phyloP scores from a whole-genome alignment of 2,797 vertebrate genomes.

The Ctenosaura bakeri region DNA sequence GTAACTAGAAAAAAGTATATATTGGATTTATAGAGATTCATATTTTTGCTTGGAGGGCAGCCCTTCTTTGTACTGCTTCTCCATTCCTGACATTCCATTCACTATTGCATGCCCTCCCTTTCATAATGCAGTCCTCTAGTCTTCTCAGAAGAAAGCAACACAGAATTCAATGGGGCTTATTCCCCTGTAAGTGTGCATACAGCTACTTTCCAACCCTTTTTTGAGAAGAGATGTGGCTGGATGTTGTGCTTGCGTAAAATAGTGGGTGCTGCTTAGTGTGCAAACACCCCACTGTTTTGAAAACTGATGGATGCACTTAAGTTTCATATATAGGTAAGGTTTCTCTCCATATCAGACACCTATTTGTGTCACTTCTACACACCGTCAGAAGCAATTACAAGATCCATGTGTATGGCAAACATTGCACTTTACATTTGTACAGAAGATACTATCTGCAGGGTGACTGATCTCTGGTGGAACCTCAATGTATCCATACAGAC shows the following conservation, averaged over 20 bases:
- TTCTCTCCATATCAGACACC: neutral
- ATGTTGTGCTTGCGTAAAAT: neutral
- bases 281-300: neutral
- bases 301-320: neutral
- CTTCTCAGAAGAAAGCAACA: neutral
- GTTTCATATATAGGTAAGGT: neutral
- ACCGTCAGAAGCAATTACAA: neutral
- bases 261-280: neutral
- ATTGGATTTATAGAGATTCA: neutral
- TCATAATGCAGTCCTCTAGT: neutral
- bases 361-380: neutral
- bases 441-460: neutral
- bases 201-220: constrained; percentile 2
- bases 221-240: neutral
- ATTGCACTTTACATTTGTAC: neutral
- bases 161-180: neutral
- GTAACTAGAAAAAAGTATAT: neutral
- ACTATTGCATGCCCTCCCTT: neutral
- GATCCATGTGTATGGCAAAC: neutral
- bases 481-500: neutral
- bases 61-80: neutral
- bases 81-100: neutral
- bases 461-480: neutral
- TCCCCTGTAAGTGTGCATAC: neutral
- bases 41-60: neutral